Evolutionary conservation across 2,888 invertebrate species (phyloP).

Genomic region (Amphiduros pacificus): DNA sequence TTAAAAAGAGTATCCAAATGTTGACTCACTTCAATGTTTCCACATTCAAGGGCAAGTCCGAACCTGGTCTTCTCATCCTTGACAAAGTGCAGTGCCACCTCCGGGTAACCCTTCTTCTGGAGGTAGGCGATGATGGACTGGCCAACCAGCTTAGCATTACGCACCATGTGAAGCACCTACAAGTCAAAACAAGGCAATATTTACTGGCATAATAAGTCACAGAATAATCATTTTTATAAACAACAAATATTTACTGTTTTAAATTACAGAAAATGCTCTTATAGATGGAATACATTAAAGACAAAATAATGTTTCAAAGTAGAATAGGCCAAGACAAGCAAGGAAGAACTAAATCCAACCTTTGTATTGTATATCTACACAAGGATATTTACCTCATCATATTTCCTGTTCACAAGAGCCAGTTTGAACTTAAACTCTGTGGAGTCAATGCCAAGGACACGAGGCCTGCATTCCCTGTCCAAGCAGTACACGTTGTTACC

Average conservation of each 20-base stretch:
- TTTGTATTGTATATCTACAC: no score
- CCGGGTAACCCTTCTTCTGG: conserved; percentile 98
- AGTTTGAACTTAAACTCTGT: conserved; percentile 98
- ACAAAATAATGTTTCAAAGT: no score
- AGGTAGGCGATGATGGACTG: conserved; percentile 98
- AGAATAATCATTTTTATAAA: no score
- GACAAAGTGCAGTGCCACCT: conserved; percentile 97
- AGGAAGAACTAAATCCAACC: no score
- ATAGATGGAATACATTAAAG: no score
- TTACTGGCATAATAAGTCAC: no score
- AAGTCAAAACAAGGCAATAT: no score
- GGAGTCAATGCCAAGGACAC: conserved; percentile 90
- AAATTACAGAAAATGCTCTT: no score
- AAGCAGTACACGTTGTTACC: conserved; percentile 86
- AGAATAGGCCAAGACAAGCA: no score
- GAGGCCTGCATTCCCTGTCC: conserved; percentile 87
- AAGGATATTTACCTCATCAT: conserved; percentile 58
- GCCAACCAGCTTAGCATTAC: conserved; percentile 93
- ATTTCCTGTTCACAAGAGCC: conserved; percentile 84
- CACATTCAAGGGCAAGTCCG: conserved; percentile 93
- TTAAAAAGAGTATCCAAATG: no score
- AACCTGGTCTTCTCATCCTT: conserved; percentile 98
- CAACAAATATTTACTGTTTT: no score
- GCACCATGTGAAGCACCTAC: conserved; percentile 80
- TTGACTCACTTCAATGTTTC: conserved; percentile 90